Evolutionary conservation across 2,113 vertebrate species (phyloP), one percentile per base, ranked within the genome.

Genomic region (Polypterus bichir): DNA sequence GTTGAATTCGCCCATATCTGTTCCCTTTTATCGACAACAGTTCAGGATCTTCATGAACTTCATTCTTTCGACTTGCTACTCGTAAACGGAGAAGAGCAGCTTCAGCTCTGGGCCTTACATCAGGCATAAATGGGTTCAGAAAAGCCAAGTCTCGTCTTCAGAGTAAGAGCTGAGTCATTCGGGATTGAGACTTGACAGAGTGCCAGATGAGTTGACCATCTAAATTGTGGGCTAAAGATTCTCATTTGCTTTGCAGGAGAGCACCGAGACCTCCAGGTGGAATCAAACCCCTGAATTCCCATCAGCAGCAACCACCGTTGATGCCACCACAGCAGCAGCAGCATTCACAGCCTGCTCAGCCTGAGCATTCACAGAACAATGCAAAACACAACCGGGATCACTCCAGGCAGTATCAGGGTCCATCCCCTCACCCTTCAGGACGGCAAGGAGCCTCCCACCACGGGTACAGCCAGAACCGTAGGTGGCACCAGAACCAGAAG

Each of bases 401-500:
- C 74, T 84, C 88, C 72, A 91, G 93, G 59, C 87, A 84, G 70
- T 90, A 91, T 73, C 94, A 91, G 73, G 86, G 88, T 48, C 88
- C 83, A 3, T 79, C 73, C 9, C 79, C 83, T 45, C 86, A 86
- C 59, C 67, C 86, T 68, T 87, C 86, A 3, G 89, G 84, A 69
- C 87, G 90, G 73, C 88, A 87, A 1, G 90, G 84, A 65, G 65
- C 71, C 3, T 65, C 70, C 1, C 91, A 95, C 73, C 92, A 97
- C 0, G 92, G 93, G 70, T 97, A 96, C 75, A 94, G 91, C 82
- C 92, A 94, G 80, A 97, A 96, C 77, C 87, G 94, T 55, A 86
- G 93, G 71, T 98, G 95, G 95, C 89, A 97, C 72, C 88, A 91
- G 65, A 80, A 83, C 82, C 89, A 89, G 81, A 94, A 90, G 65